Evolutionary conservation across 2,888 invertebrate species (phyloP), one percentile per base, ranked within the genome.

Genomic region (Sylvicola cinctus): DNA sequence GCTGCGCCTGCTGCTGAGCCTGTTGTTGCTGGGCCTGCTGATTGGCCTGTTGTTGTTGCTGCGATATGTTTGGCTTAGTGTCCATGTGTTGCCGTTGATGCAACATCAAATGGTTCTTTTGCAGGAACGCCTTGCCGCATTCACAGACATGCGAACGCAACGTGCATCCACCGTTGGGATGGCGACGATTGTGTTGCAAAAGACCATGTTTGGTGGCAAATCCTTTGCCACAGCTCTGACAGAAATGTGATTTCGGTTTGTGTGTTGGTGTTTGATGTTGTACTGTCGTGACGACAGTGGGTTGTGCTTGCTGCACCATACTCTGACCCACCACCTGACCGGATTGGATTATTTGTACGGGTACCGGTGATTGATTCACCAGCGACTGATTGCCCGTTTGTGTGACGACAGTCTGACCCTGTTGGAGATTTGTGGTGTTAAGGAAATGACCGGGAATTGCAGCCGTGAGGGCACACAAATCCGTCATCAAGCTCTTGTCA

Each of bases 101-200:
- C 36, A 81, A 60, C 61, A 79, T 68, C 39, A 83, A 60, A 49
- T 83, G 81, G 52, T 80, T 81, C 59, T 81, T 81, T 56, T 83
- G 83, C 63, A 78, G 78, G 65, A 83, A 83, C 11, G 78, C 79
- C 51, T 81, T 83, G 36, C 78, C 78, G 49, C 83, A 83, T 49
- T 77, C 76, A 49, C 83, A 83, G 10, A 79, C 70, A 49, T 80
- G 79, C 30, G 79, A 76, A 44, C 79, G 68, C 31, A 81, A 60
- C 33, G 80, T 78, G 49, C 81, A 81, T 41, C 75, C 73, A 32
- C 79, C 80, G 43, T 78, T 78, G 3, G 80, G 77, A 50, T 81
- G 80, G 37, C 71, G 68, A 39, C 76, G 69, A 46, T 77, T 76
- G 54, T 83, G 83, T 46, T 81, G 80, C 38, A 78, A 65, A 4